phyloP scores from a whole-genome alignment of 64 coral and sea anemone species.

The Cladopsammia gracilis region DNA sequence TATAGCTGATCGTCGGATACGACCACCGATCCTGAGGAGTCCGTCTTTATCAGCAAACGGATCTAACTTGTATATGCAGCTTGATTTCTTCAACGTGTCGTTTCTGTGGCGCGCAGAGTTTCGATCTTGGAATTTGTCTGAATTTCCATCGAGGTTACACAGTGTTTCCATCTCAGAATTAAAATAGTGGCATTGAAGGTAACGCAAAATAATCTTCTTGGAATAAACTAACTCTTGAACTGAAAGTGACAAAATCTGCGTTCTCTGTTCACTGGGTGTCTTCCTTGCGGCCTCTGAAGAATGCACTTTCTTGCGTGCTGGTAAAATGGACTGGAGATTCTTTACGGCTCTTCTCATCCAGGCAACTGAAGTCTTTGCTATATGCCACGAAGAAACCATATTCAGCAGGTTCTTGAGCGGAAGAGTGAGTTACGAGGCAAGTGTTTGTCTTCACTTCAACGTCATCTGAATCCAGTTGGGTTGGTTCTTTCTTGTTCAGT shows the following conservation, averaged over 20 bases:
- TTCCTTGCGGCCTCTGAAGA: neutral
- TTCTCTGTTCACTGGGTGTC: neutral
- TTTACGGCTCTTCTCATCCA: slow-evolving; percentile 47
- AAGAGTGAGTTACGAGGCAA: neutral
- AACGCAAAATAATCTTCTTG: neutral
- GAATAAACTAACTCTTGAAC: slow-evolving; percentile 7
- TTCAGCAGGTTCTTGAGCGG: neutral
- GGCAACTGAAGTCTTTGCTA: slow-evolving; percentile 35
- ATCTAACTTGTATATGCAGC: slow-evolving; percentile 55
- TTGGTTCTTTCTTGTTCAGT: neutral
- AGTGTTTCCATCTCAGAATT: slow-evolving; percentile 17
- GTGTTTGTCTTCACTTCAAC: slow-evolving; percentile 37
- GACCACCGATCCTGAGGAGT: slow-evolving; percentile 54
- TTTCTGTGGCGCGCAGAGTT: slow-evolving; percentile 29
- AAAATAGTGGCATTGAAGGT: slow-evolving; percentile 19
- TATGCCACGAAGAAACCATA: neutral
- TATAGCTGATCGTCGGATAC: slow-evolving; percentile 31
- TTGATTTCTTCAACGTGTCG: slow-evolving; percentile 15
- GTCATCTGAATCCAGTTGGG: neutral
- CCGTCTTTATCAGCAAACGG: slow-evolving; percentile 55
- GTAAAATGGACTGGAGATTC: neutral
- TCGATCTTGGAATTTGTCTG: slow-evolving; percentile 42
- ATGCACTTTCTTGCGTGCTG: neutral
- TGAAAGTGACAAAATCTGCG: neutral
- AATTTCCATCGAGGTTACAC: slow-evolving; percentile 22